Evolutionary conservation across 2,797 vertebrate genomes (phyloP), one percentile per base, ranked within the genome.

Genomic region (Enteromius trimaculatus): DNA sequence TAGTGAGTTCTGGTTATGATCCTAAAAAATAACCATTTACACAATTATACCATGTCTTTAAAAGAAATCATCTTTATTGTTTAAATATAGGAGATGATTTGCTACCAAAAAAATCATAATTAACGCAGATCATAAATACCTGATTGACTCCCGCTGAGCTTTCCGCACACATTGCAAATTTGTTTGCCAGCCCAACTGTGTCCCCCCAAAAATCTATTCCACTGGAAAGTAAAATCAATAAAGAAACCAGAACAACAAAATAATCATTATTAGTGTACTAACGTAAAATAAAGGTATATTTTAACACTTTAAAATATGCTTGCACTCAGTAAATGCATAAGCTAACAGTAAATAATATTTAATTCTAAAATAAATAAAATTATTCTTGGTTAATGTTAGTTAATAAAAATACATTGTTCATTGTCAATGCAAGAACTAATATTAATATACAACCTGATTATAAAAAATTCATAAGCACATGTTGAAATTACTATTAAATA

Each of bases 171-270:
- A 98, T 96, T 51, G 95, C 90, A 51, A 94, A 94, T 90, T 96
- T 96, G 79, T 93, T 96, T 7, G 97, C 97, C 44, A 98, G 88
- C 3, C 97, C 97, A 0, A 98, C 96, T 0, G 96, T 98, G 4
- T 93, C 91, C 1, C 93, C 93, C 0, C 88, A 79, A 85, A 98
- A 98, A 58, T 97, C 93, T 13, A 91, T 86, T 0, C 94, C 95
- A 0, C 97, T 98, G 90, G 72, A 87, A 83, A 64, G 65, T 31
- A 7, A 0, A 47, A 74, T 9, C 31, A 89, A 11, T 60, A 72
- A 19, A 75, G 68, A 64, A 79, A 14, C 14, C 14, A 0, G 14
- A 0, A 16, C 21, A 64, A 31, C 21, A 68, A 39, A 37, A 39
- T 9, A 4, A 17, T 29, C 1, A 29, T 17, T 64, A 64, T 8